These are phyloP conservation scores for Spheniscus mendiculus DNA, from an alignment of 2,113 vertebrate genomes.

Conservation along the genomic window DNA sequence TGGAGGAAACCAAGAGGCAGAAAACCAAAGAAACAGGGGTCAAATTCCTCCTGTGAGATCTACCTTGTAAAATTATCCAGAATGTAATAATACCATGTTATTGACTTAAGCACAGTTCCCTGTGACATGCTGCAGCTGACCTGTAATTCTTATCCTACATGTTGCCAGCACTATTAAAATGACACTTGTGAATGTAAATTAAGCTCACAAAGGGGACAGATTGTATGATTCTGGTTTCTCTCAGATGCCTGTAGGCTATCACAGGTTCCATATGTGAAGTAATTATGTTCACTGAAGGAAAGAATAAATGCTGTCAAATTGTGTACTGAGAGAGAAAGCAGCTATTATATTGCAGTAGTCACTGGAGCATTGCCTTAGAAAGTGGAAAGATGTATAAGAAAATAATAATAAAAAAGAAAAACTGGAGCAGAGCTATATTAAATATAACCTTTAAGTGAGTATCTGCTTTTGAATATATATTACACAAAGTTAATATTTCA, in stretches of 20 bases:
- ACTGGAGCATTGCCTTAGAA: constrained; percentile 79
- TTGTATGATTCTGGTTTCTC: constrained; percentile 83
- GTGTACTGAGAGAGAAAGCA: constrained; percentile 80
- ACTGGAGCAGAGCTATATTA: constrained; percentile 68
- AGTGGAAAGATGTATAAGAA: constrained; percentile 79
- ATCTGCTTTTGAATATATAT: constrained; percentile 69
- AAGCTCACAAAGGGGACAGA: constrained; percentile 84
- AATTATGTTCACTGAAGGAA: constrained; percentile 87
- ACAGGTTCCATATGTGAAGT: constrained; percentile 88
- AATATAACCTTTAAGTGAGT: constrained; percentile 75
- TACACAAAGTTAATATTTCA: constrained; percentile 64
- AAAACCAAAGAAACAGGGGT: constrained; percentile 74
- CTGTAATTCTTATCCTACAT: constrained; percentile 82
- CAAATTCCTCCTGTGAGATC: constrained; percentile 72
- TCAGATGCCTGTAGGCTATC: constrained; percentile 85
- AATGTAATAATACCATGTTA: constrained; percentile 78
- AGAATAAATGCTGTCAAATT: constrained; percentile 88
- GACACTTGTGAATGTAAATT: constrained; percentile 84
- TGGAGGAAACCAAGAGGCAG: constrained; percentile 56
- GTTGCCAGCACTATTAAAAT: constrained; percentile 82
- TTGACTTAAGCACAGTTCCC: constrained; percentile 81
- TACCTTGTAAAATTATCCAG: constrained; percentile 80
- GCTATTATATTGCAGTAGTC: constrained; percentile 83
- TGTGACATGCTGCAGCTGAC: constrained; percentile 78
- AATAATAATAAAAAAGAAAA: constrained; percentile 72